These are phyloP conservation scores for Pyrocoelia pectoralis DNA, from an alignment of 2,888 invertebrate genomes.

Conservation along the genomic window DNA sequence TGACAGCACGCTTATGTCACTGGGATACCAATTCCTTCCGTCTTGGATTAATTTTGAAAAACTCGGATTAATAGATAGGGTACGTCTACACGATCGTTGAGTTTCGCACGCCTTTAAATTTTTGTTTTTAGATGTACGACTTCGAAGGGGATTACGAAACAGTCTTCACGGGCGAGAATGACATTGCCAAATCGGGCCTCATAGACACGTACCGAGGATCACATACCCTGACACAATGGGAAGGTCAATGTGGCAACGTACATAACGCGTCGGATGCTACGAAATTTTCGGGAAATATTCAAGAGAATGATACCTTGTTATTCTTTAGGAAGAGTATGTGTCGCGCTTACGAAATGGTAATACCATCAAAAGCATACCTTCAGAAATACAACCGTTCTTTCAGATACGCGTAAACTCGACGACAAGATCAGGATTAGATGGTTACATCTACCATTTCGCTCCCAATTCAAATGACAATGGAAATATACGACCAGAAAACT, in stretches of 20 bases:
- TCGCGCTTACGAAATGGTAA: conserved; percentile 79
- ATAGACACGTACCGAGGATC: conserved; percentile 80
- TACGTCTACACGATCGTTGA: conserved; percentile 62
- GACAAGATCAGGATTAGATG: conserved; percentile 67
- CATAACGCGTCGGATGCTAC: conserved; percentile 84
- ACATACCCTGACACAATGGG: conserved; percentile 79
- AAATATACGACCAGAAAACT: conserved; percentile 72
- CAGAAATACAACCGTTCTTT: conserved; percentile 37
- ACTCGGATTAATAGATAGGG: conserved; percentile 87
- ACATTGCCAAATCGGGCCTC: conserved; percentile 71
- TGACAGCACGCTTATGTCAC: conserved; percentile 78
- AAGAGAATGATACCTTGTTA: conserved; percentile 72
- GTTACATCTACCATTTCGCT: conserved; percentile 78
- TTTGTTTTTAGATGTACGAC: conserved; percentile 78
- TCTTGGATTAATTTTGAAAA: conserved; percentile 88
- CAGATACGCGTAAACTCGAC: conserved; percentile 72
- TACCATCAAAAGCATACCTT: not conserved
- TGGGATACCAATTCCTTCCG: conserved; percentile 84
- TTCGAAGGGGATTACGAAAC: conserved; percentile 83
- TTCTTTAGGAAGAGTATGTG: conserved; percentile 89
- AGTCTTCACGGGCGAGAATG: conserved; percentile 74
- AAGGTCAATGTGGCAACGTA: conserved; percentile 78
- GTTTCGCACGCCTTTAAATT: not conserved
- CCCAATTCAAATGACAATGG: conserved; percentile 83
- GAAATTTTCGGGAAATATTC: conserved; percentile 78